Evolutionary conservation across 2,113 vertebrate genomes (phyloP).

Genomic region (Gopherus flavomarginatus): DNA sequence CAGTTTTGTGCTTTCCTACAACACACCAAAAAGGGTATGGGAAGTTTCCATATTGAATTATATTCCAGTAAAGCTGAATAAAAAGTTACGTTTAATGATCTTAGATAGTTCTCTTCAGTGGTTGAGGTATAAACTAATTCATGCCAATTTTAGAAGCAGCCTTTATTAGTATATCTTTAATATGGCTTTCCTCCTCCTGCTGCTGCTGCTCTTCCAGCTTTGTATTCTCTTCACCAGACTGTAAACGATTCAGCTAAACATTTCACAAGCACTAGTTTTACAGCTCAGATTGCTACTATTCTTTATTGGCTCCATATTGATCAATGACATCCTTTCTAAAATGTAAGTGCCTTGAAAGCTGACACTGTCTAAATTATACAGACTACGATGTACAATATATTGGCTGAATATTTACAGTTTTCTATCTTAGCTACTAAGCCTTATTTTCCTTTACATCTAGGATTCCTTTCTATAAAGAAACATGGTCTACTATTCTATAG

Average conservation of each 20-base stretch:
- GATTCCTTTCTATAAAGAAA: background rate
- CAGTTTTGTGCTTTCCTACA: background rate
- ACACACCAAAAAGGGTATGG: background rate
- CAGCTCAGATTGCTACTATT: background rate
- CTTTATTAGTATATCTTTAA: slow-evolving; percentile 5
- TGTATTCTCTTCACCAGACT: background rate
- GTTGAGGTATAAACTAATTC: background rate
- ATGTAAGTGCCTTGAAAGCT: background rate
- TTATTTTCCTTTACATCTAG: background rate
- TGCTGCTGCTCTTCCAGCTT: background rate
- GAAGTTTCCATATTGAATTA: background rate
- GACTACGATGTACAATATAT: background rate
- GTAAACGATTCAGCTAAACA: background rate
- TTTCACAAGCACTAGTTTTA: background rate
- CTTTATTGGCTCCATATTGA: background rate
- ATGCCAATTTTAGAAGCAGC: background rate
- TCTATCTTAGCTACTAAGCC: too few species aligned
- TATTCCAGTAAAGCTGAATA: background rate
- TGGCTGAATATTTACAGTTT: background rate
- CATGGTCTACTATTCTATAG: background rate
- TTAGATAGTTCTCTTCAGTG: background rate
- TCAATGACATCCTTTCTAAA: background rate
- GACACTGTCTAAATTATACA: background rate
- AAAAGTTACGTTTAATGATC: background rate
- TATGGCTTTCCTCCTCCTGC: background rate